Evolutionary conservation across 2,113 vertebrate genomes (phyloP).

Genomic region (Ceyx cyanopectus): DNA sequence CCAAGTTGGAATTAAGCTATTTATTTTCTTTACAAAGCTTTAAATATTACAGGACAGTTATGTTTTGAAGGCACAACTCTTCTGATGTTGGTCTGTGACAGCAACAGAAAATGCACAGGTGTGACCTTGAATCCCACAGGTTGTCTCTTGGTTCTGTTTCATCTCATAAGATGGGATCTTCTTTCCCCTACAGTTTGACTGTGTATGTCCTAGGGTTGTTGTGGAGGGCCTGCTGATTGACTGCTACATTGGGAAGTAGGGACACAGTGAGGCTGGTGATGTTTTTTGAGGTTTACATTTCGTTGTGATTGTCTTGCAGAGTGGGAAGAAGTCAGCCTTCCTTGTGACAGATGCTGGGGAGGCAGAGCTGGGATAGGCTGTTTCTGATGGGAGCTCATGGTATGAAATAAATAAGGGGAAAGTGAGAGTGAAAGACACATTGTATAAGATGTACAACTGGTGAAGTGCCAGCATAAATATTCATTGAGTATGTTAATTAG

Average conservation of each 20-base stretch:
- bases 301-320: not conserved
- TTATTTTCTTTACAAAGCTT: not conserved
- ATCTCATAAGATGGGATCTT: not conserved
- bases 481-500: slow-evolving; percentile 73
- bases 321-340: not conserved
- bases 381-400: slow-evolving; percentile 16
- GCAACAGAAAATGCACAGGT: not conserved
- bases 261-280: not conserved
- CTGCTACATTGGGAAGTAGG: not conserved
- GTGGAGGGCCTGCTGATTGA: rapidly evolving
- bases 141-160: not conserved
- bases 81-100: not conserved
- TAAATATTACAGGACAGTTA: not conserved
- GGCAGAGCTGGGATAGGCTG: slow-evolving; percentile 17
- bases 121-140: not conserved
- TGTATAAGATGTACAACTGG: slow-evolving; percentile 63
- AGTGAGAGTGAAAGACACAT: slow-evolving; percentile 69
- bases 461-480: slow-evolving; percentile 62
- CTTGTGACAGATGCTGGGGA: slow-evolving; percentile 15
- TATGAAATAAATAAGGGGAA: slow-evolving; percentile 63
- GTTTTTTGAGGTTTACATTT: not conserved
- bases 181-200: not conserved
- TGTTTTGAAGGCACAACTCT: not conserved
- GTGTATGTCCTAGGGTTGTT: not conserved
- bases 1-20: not conserved